Evolutionary conservation across 2,888 invertebrate species (phyloP).

Genomic region (Hemicrepidius hirtus): DNA sequence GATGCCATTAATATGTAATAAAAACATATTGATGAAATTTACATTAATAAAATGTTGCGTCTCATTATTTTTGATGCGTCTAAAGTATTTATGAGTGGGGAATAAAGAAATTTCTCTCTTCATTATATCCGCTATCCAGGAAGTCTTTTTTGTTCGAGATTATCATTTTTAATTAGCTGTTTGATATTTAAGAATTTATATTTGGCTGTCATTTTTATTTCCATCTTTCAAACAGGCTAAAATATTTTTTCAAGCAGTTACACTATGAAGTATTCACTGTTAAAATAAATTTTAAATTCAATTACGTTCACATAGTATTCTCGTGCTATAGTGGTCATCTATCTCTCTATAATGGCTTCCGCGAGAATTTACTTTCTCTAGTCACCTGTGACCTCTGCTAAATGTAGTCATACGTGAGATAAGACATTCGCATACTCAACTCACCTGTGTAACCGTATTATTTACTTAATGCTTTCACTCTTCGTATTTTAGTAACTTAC

Average conservation of each 20-base stretch:
- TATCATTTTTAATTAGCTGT: not conserved
- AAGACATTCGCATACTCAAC: not conserved
- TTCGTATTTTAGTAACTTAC: too few species aligned
- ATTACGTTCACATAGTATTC: constrained; percentile 2
- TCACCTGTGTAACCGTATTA: not conserved
- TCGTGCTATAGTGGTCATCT: constrained; percentile 41
- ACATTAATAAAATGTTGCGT: not conserved
- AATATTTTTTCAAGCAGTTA: too few species aligned
- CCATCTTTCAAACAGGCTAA: too few species aligned
- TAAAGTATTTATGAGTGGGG: not conserved
- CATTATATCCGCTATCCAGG: not conserved
- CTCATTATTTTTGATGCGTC: not conserved
- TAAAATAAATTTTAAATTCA: not conserved
- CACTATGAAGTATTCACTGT: too few species aligned
- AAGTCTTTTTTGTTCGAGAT: not conserved
- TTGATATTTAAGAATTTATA: not conserved
- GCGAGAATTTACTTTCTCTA: constrained; percentile 53
- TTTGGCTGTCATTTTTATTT: too few species aligned
- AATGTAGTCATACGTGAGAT: constrained; percentile 1
- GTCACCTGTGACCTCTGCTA: constrained; percentile 52
- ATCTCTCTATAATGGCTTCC: constrained; percentile 51
- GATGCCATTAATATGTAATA: constrained; percentile 8
- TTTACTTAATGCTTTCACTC: too few species aligned
- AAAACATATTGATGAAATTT: constrained; percentile 2
- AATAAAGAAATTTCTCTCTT: not conserved